phyloP scores from a whole-genome alignment of 2,888 invertebrate species.

The Eilema sororculum region DNA sequence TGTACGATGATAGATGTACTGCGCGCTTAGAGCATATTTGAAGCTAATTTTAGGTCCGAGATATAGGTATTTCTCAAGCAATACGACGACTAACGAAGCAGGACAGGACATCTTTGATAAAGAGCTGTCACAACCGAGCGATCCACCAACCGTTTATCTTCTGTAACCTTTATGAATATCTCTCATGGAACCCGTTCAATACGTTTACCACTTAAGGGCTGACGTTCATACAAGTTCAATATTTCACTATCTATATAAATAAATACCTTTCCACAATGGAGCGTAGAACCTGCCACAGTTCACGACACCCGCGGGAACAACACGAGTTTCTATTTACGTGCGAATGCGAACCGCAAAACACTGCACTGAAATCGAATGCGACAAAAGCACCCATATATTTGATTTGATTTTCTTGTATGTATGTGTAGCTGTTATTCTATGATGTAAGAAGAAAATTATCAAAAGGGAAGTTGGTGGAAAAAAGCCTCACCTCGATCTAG shows the following conservation, averaged over 20 bases:
- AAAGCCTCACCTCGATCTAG: too few species aligned
- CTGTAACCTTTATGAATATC: neutral
- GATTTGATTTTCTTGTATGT: neutral
- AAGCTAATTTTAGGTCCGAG: too few species aligned
- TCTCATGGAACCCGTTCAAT: neutral
- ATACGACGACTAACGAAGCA: neutral
- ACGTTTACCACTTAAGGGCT: slow-evolving; percentile 1
- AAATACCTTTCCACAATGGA: neutral
- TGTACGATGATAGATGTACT: too few species aligned
- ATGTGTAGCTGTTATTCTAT: neutral
- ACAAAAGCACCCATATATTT: neutral
- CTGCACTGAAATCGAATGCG: neutral
- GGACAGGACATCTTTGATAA: neutral
- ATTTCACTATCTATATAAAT: neutral
- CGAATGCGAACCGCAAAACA: neutral
- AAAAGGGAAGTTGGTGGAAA: too few species aligned
- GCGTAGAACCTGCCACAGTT: neutral
- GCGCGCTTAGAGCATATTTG: too few species aligned
- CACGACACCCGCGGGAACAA: neutral
- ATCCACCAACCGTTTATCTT: neutral
- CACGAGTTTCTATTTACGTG: neutral
- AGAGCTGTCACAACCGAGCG: neutral
- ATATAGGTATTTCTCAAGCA: too few species aligned
- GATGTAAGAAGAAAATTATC: too few species aligned
- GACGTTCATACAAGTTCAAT: neutral